Evolutionary conservation across 2,797 vertebrate species (phyloP), one percentile per base, ranked within the genome.

Genomic region (Mus minutoides): DNA sequence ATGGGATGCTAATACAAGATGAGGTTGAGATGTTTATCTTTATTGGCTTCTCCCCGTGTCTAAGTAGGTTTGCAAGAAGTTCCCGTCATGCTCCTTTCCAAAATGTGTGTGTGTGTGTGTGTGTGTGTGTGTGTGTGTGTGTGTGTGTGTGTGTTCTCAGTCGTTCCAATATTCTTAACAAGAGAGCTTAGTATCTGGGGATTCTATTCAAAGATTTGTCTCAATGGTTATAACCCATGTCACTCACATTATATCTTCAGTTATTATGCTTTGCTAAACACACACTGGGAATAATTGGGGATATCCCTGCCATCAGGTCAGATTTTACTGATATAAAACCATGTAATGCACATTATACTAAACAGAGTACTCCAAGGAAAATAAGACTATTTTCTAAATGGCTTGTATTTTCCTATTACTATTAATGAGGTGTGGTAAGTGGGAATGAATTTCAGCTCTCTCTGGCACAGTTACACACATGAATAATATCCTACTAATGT

Each of bases 391-490:
- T 91, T 76, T 86, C 71, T 94, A 92, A 97, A 62, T 24, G 34
- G 7, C 11, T 87, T 94, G 19, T 96, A 31, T 94, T 97, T 97
- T 14, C n/a, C 58, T 92, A 96, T 95, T 71, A 69, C 82, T 90
- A 19, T 97, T 98, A 98, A 97, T 94, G 90, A 37, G 6, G 94
- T 95, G 73, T 94, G 94, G 62, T 89, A 92, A 97, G 54, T 78
- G 64, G 4, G 21, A 78, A 88, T 84, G 37, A 62, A 80, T 85
- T 88, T 49, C 92, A 79, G 69, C 58, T 83, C 90, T 95, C 88
- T 93, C 84, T 90, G 97, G 84, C 95, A 90, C 91, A 94, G 79
- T 97, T 43, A 85, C 92, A 96, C 84, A 92, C 79, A 97, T 96
- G 88, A 84, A 89, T 92, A 87, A 93, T 13, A 90, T 24, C n/a